These are phyloP conservation scores for Todiramphus chloris DNA, from an alignment of 2,113 vertebrate genomes.

Conservation along the genomic window DNA sequence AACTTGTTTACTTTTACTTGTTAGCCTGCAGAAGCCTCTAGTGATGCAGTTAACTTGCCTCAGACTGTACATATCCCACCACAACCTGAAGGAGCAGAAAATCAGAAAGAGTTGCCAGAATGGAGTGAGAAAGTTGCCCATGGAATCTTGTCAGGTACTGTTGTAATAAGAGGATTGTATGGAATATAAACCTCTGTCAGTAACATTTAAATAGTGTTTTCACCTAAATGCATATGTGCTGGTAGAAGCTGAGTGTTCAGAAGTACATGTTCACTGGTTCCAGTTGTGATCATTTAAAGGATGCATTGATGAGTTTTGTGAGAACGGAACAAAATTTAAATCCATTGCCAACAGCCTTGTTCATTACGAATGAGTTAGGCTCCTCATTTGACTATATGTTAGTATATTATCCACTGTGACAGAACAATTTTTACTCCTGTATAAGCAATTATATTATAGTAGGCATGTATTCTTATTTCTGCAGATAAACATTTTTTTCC, in stretches of 20 bases:
- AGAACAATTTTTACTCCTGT: neutral
- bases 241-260: neutral
- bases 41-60: constrained; percentile 84
- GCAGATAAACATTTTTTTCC: neutral
- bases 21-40: constrained; percentile 81
- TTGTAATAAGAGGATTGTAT: neutral
- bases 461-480: neutral
- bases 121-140: constrained; percentile 97
- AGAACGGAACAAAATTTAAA: neutral
- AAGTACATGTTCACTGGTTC: neutral
- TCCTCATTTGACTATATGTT: neutral
- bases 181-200: neutral
- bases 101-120: constrained; percentile 82
- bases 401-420: neutral
- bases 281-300: neutral
- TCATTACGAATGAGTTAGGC: neutral
- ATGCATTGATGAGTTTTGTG: neutral
- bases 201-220: neutral
- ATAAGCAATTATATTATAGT: neutral
- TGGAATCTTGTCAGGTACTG: constrained; percentile 91
- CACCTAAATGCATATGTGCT: neutral
- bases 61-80: constrained; percentile 83
- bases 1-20: neutral
- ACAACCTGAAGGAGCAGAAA: constrained; percentile 68
- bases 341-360: neutral